phyloP scores from a whole-genome alignment of 1,140 invertebrate genomes.

The Neodiprion virginianus region DNA sequence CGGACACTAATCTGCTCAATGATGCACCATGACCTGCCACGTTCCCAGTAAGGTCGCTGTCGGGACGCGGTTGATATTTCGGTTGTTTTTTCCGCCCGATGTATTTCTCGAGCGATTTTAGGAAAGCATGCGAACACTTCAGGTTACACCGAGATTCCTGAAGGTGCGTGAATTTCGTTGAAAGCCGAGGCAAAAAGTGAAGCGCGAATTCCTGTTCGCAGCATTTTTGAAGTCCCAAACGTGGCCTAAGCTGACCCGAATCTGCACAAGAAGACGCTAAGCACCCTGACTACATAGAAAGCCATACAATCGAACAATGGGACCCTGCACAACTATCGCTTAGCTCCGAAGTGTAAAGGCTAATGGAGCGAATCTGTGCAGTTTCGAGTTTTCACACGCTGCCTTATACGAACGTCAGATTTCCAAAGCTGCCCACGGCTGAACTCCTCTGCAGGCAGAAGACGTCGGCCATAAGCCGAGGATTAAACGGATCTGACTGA shows the following conservation, averaged over 20 bases:
- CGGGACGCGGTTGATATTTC: not conserved
- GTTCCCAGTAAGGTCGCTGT: not conserved
- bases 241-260: conserved; percentile 1
- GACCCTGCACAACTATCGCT: conserved; percentile 32
- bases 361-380: conserved; percentile 37
- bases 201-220: not conserved
- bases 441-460: not conserved
- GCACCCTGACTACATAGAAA: conserved; percentile 12
- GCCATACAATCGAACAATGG: conserved; percentile 32
- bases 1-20: conserved; percentile 33
- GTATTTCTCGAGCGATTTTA: too few relatives aligned
- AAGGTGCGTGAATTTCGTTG: too few relatives aligned
- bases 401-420: not conserved
- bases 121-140: too few relatives aligned
- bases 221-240: not conserved
- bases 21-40: conserved; percentile 28
- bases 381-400: conserved; percentile 43
- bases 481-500: not conserved
- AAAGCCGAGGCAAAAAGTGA: too few relatives aligned
- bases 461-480: not conserved
- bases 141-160: too few relatives aligned
- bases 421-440: not conserved
- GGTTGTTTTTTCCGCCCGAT: too few relatives aligned
- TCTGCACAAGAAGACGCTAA: conserved; percentile 13
- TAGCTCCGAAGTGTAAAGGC: conserved; percentile 30